Base-by-base conservation (phyloP, 2,888 invertebrate species). In the Cryptocheilus praepositus region DNA sequence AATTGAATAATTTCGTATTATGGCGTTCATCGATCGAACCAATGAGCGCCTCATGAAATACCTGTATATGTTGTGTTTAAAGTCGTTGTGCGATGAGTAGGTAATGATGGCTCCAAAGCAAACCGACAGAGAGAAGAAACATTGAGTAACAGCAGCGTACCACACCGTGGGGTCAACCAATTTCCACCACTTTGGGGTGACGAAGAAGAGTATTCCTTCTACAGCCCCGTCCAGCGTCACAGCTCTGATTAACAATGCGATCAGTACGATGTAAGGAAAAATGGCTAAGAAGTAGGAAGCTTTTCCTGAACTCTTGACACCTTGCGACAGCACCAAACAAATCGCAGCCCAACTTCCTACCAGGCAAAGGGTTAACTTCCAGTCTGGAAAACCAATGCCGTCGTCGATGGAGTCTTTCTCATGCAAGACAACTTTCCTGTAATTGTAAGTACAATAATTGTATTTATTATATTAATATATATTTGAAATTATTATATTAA, bases 201-300 rank as follows among this genome's bases (percentile, higher is more conserved):
- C 89, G 80, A 94, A 94, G 83, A 91, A 93, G 18, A 91, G 86
- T 22, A 94, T 92, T 3, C 93, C 94, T n/a, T 91, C 86, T 0
- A 85, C 71, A 1, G 94, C 92, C 0, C 94, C 94, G 0, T 91
- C 91, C 53, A 93, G 83, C 0, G 93, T 92, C 0, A 91, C 89
- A 0, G 93, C 92, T 56, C 93, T 89, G 55, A 92, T 86, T 1
- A 94, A 88, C 28, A 94, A 86, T 0, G 91, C 89, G 45, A 92
- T 77, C 86, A 94, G 90, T 49, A 94, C 90, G 4, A 91, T 83
- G 79, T 93, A 93, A 0, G 94, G 94, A 78, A 93, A 93, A 4
- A 94, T 85, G 0, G 94, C 94, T 0, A 94, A 91, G 76, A 95
- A 92, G 81, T 94, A 95, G 2, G 94, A 92, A 0, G 91, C 92